Conservation (phyloP, 2,888 invertebrate genomes). For the Poecilus cupreus region DNA sequence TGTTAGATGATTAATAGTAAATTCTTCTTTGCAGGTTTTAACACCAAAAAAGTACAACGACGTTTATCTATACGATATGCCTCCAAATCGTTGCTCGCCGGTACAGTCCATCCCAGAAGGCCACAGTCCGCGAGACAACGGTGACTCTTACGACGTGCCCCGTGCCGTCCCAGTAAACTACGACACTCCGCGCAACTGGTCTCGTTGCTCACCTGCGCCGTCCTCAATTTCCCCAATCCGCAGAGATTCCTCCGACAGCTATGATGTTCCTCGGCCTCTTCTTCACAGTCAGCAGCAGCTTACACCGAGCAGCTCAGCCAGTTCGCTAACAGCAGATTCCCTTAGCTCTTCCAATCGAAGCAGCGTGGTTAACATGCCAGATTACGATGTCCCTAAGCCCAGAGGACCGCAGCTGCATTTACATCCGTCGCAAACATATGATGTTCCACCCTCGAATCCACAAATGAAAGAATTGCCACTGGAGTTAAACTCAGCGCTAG, state of each 20-base stretch:
- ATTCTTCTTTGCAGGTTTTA: constrained; percentile 76
- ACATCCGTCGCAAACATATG: constrained; percentile 73
- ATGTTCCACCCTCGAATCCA: constrained; percentile 75
- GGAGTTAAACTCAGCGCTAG: constrained; percentile 84
- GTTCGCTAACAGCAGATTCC: constrained; percentile 79
- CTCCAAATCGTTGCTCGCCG: constrained; percentile 72
- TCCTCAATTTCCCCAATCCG: constrained; percentile 70
- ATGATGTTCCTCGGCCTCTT: constrained; percentile 80
- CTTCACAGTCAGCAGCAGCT: constrained; percentile 75
- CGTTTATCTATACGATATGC: constrained; percentile 82
- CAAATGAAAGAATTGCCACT: constrained; percentile 80
- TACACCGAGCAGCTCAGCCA: constrained; percentile 81
- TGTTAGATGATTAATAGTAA: not conserved
- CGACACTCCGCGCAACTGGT: constrained; percentile 75
- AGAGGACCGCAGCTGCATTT: constrained; percentile 68
- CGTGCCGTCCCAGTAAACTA: constrained; percentile 77
- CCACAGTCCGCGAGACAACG: constrained; percentile 66
- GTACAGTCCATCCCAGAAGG: constrained; percentile 68
- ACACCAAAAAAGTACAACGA: constrained; percentile 84
- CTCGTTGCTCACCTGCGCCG: constrained; percentile 73
- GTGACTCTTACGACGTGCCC: constrained; percentile 78
- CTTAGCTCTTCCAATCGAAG: constrained; percentile 75
- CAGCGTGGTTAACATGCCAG: constrained; percentile 75
- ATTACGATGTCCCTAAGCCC: constrained; percentile 82
- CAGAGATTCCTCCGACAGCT: constrained; percentile 74